Conservation (phyloP, 2,888 invertebrate species). For the Acleris holmiana region DNA sequence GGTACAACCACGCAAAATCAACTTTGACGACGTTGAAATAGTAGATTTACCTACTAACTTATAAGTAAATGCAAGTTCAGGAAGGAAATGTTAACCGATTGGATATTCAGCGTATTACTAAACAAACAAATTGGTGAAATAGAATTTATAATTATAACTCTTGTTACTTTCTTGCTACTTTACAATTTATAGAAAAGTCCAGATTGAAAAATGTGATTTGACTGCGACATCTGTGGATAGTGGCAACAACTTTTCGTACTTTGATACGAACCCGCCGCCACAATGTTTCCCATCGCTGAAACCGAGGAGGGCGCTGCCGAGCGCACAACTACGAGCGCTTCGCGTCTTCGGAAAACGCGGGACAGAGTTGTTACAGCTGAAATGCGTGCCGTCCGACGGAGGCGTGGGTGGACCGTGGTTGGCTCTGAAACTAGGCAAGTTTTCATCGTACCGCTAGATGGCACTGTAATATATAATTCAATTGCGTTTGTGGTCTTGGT, state of each 20-base stretch:
- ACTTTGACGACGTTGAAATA: neutral
- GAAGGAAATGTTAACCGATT: neutral
- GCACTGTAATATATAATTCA: slow-evolving; percentile 46
- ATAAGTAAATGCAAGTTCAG: neutral
- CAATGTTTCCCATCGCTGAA: slow-evolving; percentile 77
- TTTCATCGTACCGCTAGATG: slow-evolving; percentile 56
- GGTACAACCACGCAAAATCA: neutral
- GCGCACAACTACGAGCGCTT: slow-evolving; percentile 56
- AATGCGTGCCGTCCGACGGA: slow-evolving; percentile 81
- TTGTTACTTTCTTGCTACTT: slow-evolving; percentile 26
- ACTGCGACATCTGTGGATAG: slow-evolving; percentile 55
- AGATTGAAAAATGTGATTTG: slow-evolving; percentile 22
- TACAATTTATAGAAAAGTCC: neutral
- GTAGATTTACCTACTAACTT: neutral
- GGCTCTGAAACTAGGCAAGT: slow-evolving; percentile 90
- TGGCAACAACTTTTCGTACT: slow-evolving; percentile 42
- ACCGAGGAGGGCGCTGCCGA: slow-evolving; percentile 71
- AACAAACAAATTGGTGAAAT: neutral
- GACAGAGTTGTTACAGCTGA: slow-evolving; percentile 77
- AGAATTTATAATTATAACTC: too few relatives aligned
- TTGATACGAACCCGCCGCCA: slow-evolving; percentile 25
- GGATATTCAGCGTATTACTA: neutral
- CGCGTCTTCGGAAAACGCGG: slow-evolving; percentile 67
- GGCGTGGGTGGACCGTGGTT: slow-evolving; percentile 90
- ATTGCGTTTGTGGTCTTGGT: too few relatives aligned